Base-by-base conservation (phyloP, 2,113 vertebrate genomes). In the Cynocephalus volans region DNA sequence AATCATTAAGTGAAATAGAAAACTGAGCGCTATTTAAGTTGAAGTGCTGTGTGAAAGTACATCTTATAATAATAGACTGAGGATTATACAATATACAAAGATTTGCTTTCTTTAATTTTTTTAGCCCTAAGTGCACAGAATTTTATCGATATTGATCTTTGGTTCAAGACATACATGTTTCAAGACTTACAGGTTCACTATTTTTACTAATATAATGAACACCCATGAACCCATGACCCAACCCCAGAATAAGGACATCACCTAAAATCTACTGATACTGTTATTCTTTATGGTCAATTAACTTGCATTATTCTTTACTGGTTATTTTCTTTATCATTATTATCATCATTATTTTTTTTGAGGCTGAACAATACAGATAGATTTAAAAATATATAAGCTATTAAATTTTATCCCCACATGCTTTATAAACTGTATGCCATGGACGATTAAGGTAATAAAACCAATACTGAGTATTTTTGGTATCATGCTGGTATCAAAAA, bases 71-170 rank as follows among this genome's bases (percentile, higher is more conserved):
- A 83, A 70, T 56, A 69, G 8, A 26, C 70, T 48, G 21, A 93
- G 5, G 33, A 70, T 73, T 88, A 65, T 54, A 81, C 18, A 64
- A 45, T 31, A 15, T 3, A 77, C 18, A 64, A 94, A 70, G 48
- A 65, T 90, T 87, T 62, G 6, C 2, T 76, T 18, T 76, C 33
- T 80, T 88, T 81, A 58, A 26, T 58, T 83, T 88, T 88, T 93
- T 62, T 9, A 76, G 3, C 18, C 9, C 15, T 89, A 84, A 26
- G 24, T 33, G 7, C 33, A 56, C 7, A 82, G 5, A 85, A 72
- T 77, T 89, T 86, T 70, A 67, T 24, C 50, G n/a, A 67, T 90
- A n/a, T 36, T 86, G 31, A 92, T 89, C 6, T 72, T 91, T 82
- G 52, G 19, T 91, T 96, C 21, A 90, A 90, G 15, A 84, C 6